Base-by-base conservation (phyloP, 2,888 invertebrate genomes). In the Deroplatys truncata region DNA sequence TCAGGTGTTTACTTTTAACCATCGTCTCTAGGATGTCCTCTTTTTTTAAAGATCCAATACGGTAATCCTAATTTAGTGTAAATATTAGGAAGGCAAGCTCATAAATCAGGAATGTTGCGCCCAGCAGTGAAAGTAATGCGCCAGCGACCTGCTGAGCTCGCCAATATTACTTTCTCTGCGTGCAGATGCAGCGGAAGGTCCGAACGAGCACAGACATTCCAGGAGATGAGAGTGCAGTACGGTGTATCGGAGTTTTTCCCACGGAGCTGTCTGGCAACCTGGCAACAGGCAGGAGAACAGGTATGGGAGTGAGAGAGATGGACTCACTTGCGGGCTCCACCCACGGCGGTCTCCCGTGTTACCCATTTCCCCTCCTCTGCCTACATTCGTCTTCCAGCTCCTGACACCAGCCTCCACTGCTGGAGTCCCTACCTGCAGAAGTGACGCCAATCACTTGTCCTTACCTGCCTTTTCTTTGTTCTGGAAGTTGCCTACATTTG, bases 271-370 rank as follows among this genome's bases (percentile, higher is more conserved):
- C 31, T 87, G 87, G 87, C 87, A 84, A 85, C 88, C 84, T 72
- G 84, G 88, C 84, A 84, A 72, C 84, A 28, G 82, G 28, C 72
- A 86, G 86, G 31, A 72, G 56, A 72, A 72, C 56, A 72, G 56
- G 56, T 72, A 72, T 29, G 89, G 84, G 88, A 72, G 56, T 16
- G 56, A 72, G 56, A 72, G 56, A 72, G 56, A 72, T 72, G 90
- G 88, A 86, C 85, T 85, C 88, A 88, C 85, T 82, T 49, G 88
- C 86, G 90, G 28, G 86, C 90, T 88, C 90, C 90, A 90, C 90
- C 90, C 90, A 89, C 89, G 82, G 86, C 85, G 88, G 82, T 90
- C 90, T 84, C 88, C 90, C 89, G 90, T 90, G 90, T 90, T 90
- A 90, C 90, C 89, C 90, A 84, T 89, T 72, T 85, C 82, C 49